Percentiles rank a stretch among this genome's conserved stretches.
Conservation (phyloP, 1,140 invertebrate species). For the Drosophila cardini region DNA sequence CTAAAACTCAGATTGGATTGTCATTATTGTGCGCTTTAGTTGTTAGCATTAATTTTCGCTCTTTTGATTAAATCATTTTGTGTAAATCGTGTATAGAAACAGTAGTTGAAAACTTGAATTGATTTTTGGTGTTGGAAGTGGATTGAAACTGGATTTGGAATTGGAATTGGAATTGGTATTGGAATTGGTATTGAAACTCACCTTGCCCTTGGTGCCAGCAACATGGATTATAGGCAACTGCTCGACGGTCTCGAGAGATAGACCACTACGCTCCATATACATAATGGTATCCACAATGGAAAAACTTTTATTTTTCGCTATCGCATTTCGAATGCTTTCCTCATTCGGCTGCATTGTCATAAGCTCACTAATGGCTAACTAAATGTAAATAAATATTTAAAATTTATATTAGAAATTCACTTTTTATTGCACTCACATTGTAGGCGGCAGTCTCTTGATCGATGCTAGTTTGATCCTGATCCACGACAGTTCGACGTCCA, state of each 20-base stretch:
- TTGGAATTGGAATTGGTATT: not conserved
- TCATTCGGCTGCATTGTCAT: constrained; percentile 92
- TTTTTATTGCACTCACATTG: constrained; percentile 29
- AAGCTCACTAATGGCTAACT: too few relatives aligned
- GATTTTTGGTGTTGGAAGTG: not conserved
- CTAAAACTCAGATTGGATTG: constrained; percentile 1
- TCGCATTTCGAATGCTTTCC: constrained; percentile 86
- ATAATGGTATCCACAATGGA: constrained; percentile 85
- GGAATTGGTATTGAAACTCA: constrained; percentile 53
- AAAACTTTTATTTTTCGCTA: constrained; percentile 76
- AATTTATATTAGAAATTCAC: too few relatives aligned
- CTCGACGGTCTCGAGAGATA: constrained; percentile 88
- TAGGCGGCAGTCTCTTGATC: constrained; percentile 19
- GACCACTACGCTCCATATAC: constrained; percentile 88
- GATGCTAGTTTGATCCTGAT: not conserved
- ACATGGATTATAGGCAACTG: constrained; percentile 95
- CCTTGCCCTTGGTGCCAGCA: constrained; percentile 97
- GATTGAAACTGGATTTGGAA: not conserved
- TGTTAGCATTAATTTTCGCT: constrained; percentile 22
- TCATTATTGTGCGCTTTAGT: constrained; percentile 1
- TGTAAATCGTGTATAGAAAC: not conserved
- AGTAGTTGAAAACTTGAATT: not conserved
- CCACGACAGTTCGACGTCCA: not conserved
- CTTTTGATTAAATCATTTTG: constrained; percentile 12
- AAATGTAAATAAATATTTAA: too few relatives aligned